These are phyloP conservation scores for Drosophila varians DNA, from an alignment of 1,140 invertebrate genomes.

Conservation along the genomic window DNA sequence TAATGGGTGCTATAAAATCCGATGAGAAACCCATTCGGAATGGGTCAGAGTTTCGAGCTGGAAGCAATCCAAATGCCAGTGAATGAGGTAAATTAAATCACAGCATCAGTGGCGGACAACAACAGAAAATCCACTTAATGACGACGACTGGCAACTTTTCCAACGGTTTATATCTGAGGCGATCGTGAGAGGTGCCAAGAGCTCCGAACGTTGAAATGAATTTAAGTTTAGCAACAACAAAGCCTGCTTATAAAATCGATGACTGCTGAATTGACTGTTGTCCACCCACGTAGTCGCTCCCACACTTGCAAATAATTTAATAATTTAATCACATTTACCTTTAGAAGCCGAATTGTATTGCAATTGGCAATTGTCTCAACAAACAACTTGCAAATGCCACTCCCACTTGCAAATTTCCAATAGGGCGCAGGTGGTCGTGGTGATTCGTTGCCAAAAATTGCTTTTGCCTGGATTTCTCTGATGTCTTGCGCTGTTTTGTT, in stretches of 20 bases:
- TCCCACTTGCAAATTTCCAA: conserved; percentile 62
- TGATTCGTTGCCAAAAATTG: conserved; percentile 40
- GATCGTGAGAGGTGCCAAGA: conserved; percentile 17
- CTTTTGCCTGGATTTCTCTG: conserved; percentile 1
- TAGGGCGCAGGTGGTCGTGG: conserved; percentile 27
- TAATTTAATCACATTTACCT: conserved; percentile 53
- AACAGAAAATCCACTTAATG: conserved; percentile 63
- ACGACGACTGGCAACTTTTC: conserved; percentile 53
- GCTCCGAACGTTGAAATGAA: conserved; percentile 29
- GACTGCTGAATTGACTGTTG: conserved; percentile 48
- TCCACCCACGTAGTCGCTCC: conserved; percentile 26
- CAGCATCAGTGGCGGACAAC: conserved; percentile 35
- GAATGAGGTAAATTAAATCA: conserved; percentile 64
- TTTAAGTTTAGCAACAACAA: no score
- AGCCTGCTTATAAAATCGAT: conserved; percentile 69
- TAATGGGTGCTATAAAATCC: conserved; percentile 2
- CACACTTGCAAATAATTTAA: conserved; percentile 8
- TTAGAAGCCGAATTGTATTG: conserved; percentile 51
- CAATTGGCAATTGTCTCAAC: conserved; percentile 66
- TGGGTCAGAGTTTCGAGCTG: conserved; percentile 63
- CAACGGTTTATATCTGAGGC: conserved; percentile 32
- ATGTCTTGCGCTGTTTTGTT: background rate
- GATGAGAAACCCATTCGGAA: conserved; percentile 32
- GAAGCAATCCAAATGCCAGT: conserved; percentile 45
- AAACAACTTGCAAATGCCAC: conserved; percentile 62